Evolutionary conservation across 2,113 vertebrate genomes (phyloP), one percentile per base, ranked within the genome.

Genomic region (Bos javanicus): DNA sequence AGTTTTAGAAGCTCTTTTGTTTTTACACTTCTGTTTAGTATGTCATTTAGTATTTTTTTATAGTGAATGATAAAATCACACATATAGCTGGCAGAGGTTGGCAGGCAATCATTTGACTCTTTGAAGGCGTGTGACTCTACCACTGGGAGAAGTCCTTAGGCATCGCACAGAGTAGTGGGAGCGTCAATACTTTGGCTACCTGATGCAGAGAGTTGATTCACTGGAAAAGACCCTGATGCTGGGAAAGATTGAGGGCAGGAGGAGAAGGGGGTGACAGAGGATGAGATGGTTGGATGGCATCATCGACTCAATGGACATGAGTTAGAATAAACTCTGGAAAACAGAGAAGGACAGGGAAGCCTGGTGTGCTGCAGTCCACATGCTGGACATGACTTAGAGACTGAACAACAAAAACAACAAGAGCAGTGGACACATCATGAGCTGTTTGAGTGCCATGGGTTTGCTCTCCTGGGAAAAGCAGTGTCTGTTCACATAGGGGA

Each of bases 361-460:
- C 36, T 39, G 23, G 36, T 26, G 71, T 43, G 23, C 71, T 76
- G 36, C 11, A 43, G 71, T 76, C 71, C 71, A 43, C 71, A 26
- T 25, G 39, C 0, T 76, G 71, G 39, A 14, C 39, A 26, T 26
- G 11, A 7, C 71, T 43, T 26, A 7, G 39, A 43, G 71, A 43
- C 6, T 26, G 36, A 26, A 26, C 71, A 43, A 13, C 71, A 76
- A 48, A 19, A 7, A 43, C 36, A 43, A 4, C 25, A 48, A 78
- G 25, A 16, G 26, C 2, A 28, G 25, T 48, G 36, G 52, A 16
- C 1, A 1, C 6, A 16, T 54, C 6, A 6, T 0, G 0, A 81
- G n/a, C 17, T 26, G 21, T 23, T 26, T 5, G 9, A 60, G 10
- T 0, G 39, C 15, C 74, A 39, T 1, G 14, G 26, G n/a, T 6